Percentiles rank a stretch among this genome's conserved stretches.
Evolutionary conservation across 1,140 invertebrate genomes (phyloP).

Genomic region (Drosophila nebulosa): DNA sequence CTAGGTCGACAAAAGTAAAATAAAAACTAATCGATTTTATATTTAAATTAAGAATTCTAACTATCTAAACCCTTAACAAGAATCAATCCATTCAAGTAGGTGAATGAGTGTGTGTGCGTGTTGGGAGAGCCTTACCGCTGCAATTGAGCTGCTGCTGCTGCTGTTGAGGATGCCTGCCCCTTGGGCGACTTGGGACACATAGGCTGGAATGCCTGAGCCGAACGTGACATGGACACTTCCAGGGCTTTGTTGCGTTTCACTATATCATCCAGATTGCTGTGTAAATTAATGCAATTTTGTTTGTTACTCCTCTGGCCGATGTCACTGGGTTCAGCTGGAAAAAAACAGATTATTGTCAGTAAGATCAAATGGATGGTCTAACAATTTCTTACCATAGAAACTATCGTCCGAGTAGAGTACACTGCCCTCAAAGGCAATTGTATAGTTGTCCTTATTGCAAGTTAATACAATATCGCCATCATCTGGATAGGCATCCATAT

Average conservation of each 20-base stretch:
- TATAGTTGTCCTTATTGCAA: conserved; percentile 96
- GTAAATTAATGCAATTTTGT: conserved; percentile 80
- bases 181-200: conserved; percentile 91
- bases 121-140: conserved; percentile 67
- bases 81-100: conserved; percentile 34
- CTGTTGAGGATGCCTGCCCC: conserved; percentile 56
- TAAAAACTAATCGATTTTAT: background rate
- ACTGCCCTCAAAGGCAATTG: conserved; percentile 95
- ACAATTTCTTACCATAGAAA: conserved; percentile 84
- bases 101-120: background rate
- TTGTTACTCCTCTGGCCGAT: conserved; percentile 66
- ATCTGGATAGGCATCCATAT: conserved; percentile 87
- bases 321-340: conserved; percentile 70
- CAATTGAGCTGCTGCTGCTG: conserved; percentile 55
- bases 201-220: conserved; percentile 89
- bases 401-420: conserved; percentile 93
- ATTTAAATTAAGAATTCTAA: background rate
- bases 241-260: conserved; percentile 81
- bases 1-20: background rate
- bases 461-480: conserved; percentile 93
- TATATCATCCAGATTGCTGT: conserved; percentile 79
- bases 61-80: background rate
- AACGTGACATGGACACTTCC: conserved; percentile 90
- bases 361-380: background rate
- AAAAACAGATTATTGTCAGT: background rate